phyloP scores from a whole-genome alignment of 2,113 vertebrate genomes.

The Brienomyrus longianalis region DNA sequence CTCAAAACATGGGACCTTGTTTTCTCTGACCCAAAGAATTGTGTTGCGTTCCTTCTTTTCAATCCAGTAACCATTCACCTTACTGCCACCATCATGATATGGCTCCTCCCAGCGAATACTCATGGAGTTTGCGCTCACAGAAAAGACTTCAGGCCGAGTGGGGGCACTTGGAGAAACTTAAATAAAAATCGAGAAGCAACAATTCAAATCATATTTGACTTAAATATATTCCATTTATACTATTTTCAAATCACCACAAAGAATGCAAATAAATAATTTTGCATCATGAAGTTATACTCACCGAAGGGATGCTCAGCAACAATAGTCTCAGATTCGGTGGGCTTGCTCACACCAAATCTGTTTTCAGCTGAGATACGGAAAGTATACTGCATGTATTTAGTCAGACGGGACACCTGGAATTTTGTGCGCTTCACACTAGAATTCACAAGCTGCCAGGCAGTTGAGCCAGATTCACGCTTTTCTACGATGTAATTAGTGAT shows the following conservation, averaged over 20 bases:
- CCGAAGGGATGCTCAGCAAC: constrained; percentile 92
- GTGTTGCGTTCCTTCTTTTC: constrained; percentile 98
- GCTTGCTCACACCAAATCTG: constrained; percentile 89
- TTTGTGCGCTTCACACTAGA: constrained; percentile 91
- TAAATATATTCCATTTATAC: neutral
- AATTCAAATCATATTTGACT: neutral
- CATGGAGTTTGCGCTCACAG: constrained; percentile 76
- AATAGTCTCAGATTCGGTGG: constrained; percentile 79
- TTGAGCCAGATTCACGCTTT: constrained; percentile 94
- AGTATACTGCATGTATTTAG: constrained; percentile 96
- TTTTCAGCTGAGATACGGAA: constrained; percentile 94
- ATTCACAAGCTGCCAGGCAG: constrained; percentile 91
- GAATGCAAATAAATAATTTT: neutral
- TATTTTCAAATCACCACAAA: neutral
- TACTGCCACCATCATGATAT: constrained; percentile 94
- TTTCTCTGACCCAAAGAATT: constrained; percentile 95
- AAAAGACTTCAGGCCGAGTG: constrained; percentile 77
- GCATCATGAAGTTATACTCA: constrained; percentile 55
- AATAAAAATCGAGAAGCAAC: constrained; percentile 17
- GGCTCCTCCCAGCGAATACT: constrained; percentile 94
- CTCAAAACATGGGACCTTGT: constrained; percentile 89
- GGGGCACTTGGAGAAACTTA: constrained; percentile 89
- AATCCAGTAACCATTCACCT: constrained; percentile 93
- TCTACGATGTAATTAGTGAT: constrained; percentile 97
- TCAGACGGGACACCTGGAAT: constrained; percentile 79